Base-by-base conservation (phyloP, 2,888 invertebrate species). In the Taphrorychus bicolor region DNA sequence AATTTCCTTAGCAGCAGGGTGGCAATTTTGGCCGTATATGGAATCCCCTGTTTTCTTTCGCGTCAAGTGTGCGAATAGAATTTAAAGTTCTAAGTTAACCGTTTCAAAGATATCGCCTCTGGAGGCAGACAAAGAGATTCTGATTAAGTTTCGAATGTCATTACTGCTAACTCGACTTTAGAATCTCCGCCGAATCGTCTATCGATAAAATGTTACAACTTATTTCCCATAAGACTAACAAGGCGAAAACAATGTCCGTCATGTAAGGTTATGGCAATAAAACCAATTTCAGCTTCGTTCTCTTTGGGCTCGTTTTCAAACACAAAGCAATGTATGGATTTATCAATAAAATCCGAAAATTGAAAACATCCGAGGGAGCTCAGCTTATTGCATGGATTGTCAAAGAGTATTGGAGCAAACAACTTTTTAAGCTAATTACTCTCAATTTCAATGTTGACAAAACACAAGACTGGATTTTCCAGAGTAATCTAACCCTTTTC, bases 51-150 rank as follows among this genome's bases (percentile, higher is more conserved):
- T 51, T 51, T 51, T 51, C 51, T 51, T 51, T 51, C 51, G 9
- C 51, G 4, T 51, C n/a, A 54, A 23, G 32, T 24, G 32, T 24
- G 54, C 32, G 54, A 24, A 54, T 54, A 32, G 54, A 54, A 54
- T 54, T 54, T 54, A 54, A 54, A 54, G 54, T 54, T n/a, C n/a
- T 54, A 24, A n/a, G 24, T 54, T 54, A 54, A 32, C 54, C 32
- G 17, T 51, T 51, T n/a, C 14, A 5, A 32, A 9, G 54, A 54
- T 54, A 54, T 54, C 24, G 54, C 54, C 32, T 54, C 24, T 16
- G 7, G 11, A 24, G 14, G n/a, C 54, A 24, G 17, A 54, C 54
- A 54, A 23, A 54, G 32, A 54, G 16, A 54, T 19, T 22, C 19
- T 45, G 45, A 45, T 45, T 45, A 45, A 45, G 14, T 17, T 45